Evolutionary conservation across 2,888 invertebrate species (phyloP).

Genomic region (Elgonia sp.): DNA sequence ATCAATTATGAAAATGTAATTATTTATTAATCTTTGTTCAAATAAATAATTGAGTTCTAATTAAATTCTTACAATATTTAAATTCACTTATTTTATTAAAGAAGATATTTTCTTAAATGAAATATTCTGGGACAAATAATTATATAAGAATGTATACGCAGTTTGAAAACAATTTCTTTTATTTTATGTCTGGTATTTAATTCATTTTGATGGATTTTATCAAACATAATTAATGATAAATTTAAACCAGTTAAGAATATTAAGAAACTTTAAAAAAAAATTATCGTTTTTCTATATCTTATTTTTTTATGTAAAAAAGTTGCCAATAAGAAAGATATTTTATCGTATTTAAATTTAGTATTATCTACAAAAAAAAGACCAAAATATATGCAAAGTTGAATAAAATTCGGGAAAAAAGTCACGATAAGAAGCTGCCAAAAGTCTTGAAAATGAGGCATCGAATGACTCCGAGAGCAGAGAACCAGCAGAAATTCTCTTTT

Average conservation of each 20-base stretch:
- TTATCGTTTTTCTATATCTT: no score
- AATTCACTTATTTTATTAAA: no score
- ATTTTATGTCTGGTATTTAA: no score
- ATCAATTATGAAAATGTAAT: constrained; percentile 25
- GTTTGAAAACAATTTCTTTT: no score
- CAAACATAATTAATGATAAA: no score
- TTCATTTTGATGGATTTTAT: no score
- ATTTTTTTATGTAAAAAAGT: no score
- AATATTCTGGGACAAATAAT: no score
- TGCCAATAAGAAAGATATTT: not conserved
- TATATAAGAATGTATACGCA: no score
- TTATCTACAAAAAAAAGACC: constrained; percentile 23
- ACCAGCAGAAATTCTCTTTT: constrained; percentile 50
- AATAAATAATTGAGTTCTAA: not conserved
- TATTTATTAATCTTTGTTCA: constrained; percentile 30
- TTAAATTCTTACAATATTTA: not conserved
- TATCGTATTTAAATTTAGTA: constrained; percentile 31
- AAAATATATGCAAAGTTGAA: constrained; percentile 34
- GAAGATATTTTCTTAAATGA: no score
- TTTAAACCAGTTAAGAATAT: no score
- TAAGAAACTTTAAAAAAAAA: no score
- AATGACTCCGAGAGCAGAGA: constrained; percentile 37
- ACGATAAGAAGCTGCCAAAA: constrained; percentile 67
- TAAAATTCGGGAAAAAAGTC: constrained; percentile 36
- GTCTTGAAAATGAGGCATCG: constrained; percentile 52